Base-by-base conservation (phyloP, 2,113 vertebrate genomes). In the Zosterops pallidus region DNA sequence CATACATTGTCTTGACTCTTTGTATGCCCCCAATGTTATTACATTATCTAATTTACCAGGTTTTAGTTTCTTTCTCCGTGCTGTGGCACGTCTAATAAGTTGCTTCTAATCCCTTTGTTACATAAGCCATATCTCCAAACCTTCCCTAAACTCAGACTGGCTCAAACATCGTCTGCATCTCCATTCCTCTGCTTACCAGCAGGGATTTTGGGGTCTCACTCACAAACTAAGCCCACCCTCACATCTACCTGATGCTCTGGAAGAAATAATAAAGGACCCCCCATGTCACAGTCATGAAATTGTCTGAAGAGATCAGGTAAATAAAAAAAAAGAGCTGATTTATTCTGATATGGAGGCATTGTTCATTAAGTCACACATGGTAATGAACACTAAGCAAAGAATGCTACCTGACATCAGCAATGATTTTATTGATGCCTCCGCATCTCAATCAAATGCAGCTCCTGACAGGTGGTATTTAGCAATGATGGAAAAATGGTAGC, bases 361-460 rank as follows among this genome's bases (percentile, higher is more conserved):
- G 63, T 78, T 95, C 95, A 95, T 96, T 56, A 94, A 96, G 72
- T 86, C 75, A 70, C 55, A 5, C 46, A 72, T 35, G 46, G 41
- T 83, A 79, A 87, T 42, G 91, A 95, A 44, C 42, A 39, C 26
- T 44, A 60, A 92, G 79, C 60, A 74, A 83, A 90, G 94, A 92
- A 94, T 81, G 85, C 59, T 50, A 29, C 77, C 85, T 96, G 93
- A 90, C 95, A 96, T 96, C 93, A 92, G 93, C 72, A 89, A 93
- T 96, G 93, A 93, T 90, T 96, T 94, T 93, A 93, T 84, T 95
- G 93, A 92, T 96, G 94, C 85, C 90, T 96, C 92, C n/a, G 16
- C 95, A 93, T 65, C 92, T 96, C 94, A 92, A 71, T 96, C 93
- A 96, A 94, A 64, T 6, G 65, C 86, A 79, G 2, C 67, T 94